Conservation (phyloP, 1,140 invertebrate species). For the Cataglyphis hispanica region DNA sequence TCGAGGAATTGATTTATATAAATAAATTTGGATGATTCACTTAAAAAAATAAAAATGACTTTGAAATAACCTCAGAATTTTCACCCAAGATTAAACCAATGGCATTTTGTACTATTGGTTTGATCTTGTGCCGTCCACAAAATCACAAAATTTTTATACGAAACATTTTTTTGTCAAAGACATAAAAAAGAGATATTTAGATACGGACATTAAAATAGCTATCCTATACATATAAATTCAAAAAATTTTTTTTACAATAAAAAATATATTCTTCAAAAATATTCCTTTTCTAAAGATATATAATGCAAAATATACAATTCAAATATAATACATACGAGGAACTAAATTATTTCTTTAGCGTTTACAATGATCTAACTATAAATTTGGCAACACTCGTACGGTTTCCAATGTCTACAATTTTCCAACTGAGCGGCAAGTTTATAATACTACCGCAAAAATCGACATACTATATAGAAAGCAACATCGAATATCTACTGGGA, state of each 20-base stretch:
- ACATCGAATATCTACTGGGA: constrained; percentile 56
- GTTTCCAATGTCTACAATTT: neutral
- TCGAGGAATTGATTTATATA: too few relatives aligned
- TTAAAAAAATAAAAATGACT: too few relatives aligned
- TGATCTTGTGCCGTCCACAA: too few relatives aligned
- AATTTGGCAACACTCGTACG: constrained; percentile 21
- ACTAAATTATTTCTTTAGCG: constrained; percentile 21
- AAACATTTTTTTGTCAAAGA: too few relatives aligned
- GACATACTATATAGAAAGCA: constrained; percentile 38
- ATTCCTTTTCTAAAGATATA: neutral
- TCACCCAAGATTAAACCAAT: too few relatives aligned
- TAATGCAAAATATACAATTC: constrained; percentile 6
- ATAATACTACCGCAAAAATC: constrained; percentile 18
- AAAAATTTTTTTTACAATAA: neutral
- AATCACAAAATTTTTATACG: too few relatives aligned
- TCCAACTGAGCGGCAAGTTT: constrained; percentile 25
- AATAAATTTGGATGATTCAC: too few relatives aligned
- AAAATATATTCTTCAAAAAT: neutral
- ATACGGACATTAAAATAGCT: too few relatives aligned
- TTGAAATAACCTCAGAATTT: too few relatives aligned
- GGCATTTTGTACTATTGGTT: too few relatives aligned
- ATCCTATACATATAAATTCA: too few relatives aligned
- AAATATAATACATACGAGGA: neutral
- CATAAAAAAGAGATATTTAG: too few relatives aligned
- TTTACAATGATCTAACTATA: constrained; percentile 17